Base-by-base conservation (phyloP, 2,113 vertebrate species). In the Lophius piscatorius region DNA sequence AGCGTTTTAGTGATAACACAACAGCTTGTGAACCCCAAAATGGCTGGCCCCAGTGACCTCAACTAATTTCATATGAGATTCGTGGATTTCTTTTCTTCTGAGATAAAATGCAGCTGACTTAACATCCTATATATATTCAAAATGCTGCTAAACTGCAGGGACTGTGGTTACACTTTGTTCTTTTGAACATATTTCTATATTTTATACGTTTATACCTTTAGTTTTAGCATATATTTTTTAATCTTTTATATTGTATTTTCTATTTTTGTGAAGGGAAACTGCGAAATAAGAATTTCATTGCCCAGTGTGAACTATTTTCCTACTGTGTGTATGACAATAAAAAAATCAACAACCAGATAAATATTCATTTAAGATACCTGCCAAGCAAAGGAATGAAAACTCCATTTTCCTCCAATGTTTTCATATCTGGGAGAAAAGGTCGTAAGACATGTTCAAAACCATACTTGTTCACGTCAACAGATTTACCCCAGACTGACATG, bases 331-430 rank as follows among this genome's bases (percentile, higher is more conserved):
- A n/a, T n/a, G n/a, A n/a, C n/a, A n/a, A n/a, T n/a, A n/a, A n/a
- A n/a, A n/a, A n/a, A 60, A 48, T 65, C 75, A 70, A 13, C 65
- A 62, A 28, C 59, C 46, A 5, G 64, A 51, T 3, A 59, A 2
- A 14, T 38, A 58, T 74, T 1, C 72, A 64, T 63, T 69, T 69
- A 12, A 69, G 1, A 57, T 9, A 39, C 29, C 11, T 58, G 5
- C 46, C 59, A 41, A 75, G 59, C 16, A 47, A 41, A 10, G 72
- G 23, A 35, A 75, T 2, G 6, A 52, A 76, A 47, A 70, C 5
- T 16, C 72, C 44, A 0, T 54, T 26, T 24, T 76, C 12, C 52
- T 69, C 64, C 5, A 69, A 9, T 11, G 36, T 45, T 69, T 58
- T 51, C 1, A 57, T 0, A 26, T 69, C 58, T 14, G 63, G 38